A percentile compares a stretch with the other conserved stretches of the same genome.
Conservation (phyloP, 2,797 vertebrate genomes). For the Podargus strigoides region DNA sequence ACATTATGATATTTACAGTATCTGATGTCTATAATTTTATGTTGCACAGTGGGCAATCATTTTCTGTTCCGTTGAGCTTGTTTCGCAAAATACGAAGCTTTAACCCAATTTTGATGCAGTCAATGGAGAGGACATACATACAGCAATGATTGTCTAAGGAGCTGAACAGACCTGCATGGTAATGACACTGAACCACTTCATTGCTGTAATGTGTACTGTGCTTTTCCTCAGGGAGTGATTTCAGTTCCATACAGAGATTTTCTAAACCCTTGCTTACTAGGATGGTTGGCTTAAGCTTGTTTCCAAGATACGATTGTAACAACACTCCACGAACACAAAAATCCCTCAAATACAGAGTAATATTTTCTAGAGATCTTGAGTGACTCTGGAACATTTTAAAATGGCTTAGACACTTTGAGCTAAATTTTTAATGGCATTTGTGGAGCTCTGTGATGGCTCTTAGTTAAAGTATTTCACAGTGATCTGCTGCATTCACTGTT, state of each 20-base stretch:
- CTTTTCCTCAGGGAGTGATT: not conserved
- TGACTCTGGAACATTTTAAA: not conserved
- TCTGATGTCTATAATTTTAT: not conserved
- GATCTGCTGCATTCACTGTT: fast-evolving
- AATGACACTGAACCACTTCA: not conserved
- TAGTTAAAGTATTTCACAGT: not conserved
- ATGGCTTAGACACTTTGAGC: not conserved
- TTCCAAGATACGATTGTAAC: not conserved
- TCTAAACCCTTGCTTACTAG: not conserved
- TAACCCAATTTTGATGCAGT: not conserved
- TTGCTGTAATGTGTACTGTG: not conserved
- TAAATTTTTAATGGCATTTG: not conserved
- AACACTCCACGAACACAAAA: not conserved
- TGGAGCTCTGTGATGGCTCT: not conserved
- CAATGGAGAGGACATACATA: not conserved
- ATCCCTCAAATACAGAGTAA: not conserved
- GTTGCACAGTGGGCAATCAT: not conserved
- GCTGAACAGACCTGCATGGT: not conserved
- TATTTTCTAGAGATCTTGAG: not conserved
- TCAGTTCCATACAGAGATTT: not conserved
- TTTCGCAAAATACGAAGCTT: not conserved
- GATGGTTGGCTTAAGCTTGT: not conserved
- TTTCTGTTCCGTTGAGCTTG: not conserved
- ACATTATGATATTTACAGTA: not conserved
- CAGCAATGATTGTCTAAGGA: not conserved